phyloP scores from a whole-genome alignment of 1,140 invertebrate species.

The Muscidifurax raptorellus region DNA sequence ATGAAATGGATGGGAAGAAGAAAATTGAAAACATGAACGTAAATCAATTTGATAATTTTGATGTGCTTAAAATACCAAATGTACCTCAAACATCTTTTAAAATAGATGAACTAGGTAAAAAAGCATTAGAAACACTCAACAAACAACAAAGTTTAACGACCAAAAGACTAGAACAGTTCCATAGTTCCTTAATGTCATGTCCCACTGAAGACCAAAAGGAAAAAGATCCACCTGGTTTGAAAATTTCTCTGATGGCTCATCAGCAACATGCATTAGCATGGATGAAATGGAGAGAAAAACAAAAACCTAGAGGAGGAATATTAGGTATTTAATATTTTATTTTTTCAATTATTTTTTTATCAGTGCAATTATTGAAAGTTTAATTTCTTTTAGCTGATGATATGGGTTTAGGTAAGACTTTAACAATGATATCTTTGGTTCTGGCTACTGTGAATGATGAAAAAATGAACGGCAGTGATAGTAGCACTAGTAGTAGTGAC shows the following conservation, averaged over 20 bases:
- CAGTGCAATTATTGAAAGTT: slow-evolving; percentile 72
- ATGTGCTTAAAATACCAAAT: slow-evolving; percentile 36
- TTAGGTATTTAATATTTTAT: slow-evolving; percentile 71
- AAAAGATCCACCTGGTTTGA: slow-evolving; percentile 80
- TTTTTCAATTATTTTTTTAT: slow-evolving; percentile 70
- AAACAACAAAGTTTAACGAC: slow-evolving; percentile 81
- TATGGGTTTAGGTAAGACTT: slow-evolving; percentile 96
- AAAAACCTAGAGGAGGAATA: slow-evolving; percentile 88
- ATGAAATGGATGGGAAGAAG: slow-evolving; percentile 42
- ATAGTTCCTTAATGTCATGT: slow-evolving; percentile 82
- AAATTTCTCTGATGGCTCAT: slow-evolving; percentile 86
- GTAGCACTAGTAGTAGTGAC: slow-evolving; percentile 55
- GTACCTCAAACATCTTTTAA: slow-evolving; percentile 42
- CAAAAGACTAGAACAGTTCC: slow-evolving; percentile 83
- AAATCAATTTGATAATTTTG: slow-evolving; percentile 36
- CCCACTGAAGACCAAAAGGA: slow-evolving; percentile 79
- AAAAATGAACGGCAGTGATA: slow-evolving; percentile 57
- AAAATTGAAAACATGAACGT: slow-evolving; percentile 42
- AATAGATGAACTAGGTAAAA: slow-evolving; percentile 59
- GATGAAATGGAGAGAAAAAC: slow-evolving; percentile 91
- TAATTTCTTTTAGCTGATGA: slow-evolving; percentile 86
- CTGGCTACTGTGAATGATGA: slow-evolving; percentile 69
- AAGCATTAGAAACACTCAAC: slow-evolving; percentile 79
- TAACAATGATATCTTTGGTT: slow-evolving; percentile 91
- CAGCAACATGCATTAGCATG: slow-evolving; percentile 92